These are phyloP conservation scores for Drosophila micromelanica DNA, from an alignment of 1,140 invertebrate species.

Conservation along the genomic window DNA sequence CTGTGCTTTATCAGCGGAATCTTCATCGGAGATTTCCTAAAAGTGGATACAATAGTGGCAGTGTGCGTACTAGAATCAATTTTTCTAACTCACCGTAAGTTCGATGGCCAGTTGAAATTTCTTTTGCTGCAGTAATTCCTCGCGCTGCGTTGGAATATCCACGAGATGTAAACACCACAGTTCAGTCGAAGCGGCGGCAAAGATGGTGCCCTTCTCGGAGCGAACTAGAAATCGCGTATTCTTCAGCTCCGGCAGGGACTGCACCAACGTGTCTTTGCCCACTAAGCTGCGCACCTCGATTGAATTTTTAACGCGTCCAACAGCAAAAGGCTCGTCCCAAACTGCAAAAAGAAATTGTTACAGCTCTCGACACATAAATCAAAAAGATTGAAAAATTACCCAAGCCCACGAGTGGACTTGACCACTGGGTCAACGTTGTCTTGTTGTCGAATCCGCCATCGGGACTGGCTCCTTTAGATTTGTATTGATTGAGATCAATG, in stretches of 20 bases:
- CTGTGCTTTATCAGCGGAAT: constrained; percentile 91
- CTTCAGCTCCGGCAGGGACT: constrained; percentile 90
- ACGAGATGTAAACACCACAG: constrained; percentile 94
- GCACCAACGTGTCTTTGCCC: constrained; percentile 89
- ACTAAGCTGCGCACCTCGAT: constrained; percentile 93
- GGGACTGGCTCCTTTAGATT: constrained; percentile 39
- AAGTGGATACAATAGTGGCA: not conserved
- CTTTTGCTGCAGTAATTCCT: constrained; percentile 92
- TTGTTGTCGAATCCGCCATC: constrained; percentile 48
- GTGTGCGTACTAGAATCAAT: not conserved
- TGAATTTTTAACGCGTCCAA: constrained; percentile 92
- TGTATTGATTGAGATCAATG: constrained; percentile 70
- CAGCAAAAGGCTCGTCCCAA: constrained; percentile 95
- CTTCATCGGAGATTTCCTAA: constrained; percentile 93
- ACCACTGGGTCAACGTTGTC: constrained; percentile 60
- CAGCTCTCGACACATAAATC: not conserved
- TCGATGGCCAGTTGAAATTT: constrained; percentile 97
- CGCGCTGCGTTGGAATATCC: constrained; percentile 92
- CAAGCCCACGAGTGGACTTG: constrained; percentile 62
- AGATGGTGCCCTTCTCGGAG: constrained; percentile 91
- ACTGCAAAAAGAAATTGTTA: constrained; percentile 85
- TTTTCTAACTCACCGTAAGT: constrained; percentile 90
- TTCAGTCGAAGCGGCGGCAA: constrained; percentile 93
- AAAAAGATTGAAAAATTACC: constrained; percentile 36
- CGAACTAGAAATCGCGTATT: constrained; percentile 88